These are phyloP conservation scores for Nycticorax nycticorax DNA, from an alignment of 2,113 vertebrate species.

Conservation along the genomic window DNA sequence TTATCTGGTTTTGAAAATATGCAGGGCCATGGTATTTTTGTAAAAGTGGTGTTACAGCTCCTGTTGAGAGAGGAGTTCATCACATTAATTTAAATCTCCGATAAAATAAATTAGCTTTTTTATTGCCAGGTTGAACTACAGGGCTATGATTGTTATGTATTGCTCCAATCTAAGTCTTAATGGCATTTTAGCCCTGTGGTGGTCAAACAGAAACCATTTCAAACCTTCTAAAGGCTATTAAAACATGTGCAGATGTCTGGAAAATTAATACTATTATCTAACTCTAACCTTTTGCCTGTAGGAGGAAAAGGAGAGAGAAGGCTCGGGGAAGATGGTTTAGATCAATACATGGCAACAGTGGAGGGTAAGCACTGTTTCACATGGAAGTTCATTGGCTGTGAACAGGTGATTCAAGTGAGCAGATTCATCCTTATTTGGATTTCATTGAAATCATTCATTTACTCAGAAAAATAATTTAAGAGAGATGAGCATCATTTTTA, in stretches of 20 bases:
- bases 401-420: not conserved
- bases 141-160: conserved; percentile 72
- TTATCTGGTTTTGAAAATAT: not conserved
- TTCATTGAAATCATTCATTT: conserved; percentile 40
- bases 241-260: conserved; percentile 81
- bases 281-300: conserved; percentile 75
- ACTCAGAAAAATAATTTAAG: conserved; percentile 46
- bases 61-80: conserved; percentile 44
- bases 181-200: conserved; percentile 79
- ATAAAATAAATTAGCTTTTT: conserved; percentile 75
- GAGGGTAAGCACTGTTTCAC: conserved; percentile 50
- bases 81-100: conserved; percentile 67
- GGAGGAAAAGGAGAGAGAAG: conserved; percentile 68
- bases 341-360: conserved; percentile 71
- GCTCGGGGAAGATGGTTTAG: conserved; percentile 64
- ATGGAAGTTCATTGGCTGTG: conserved; percentile 9
- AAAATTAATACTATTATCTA: conserved; percentile 83
- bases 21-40: not conserved
- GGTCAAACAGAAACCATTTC: conserved; percentile 74
- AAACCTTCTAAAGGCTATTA: conserved; percentile 78
- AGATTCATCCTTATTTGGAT: conserved; percentile 44
- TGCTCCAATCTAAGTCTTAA: conserved; percentile 73
- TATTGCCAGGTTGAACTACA: conserved; percentile 61
- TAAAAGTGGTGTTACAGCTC: not conserved
- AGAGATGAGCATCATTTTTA: conserved; percentile 22